Conservation (phyloP, 2,797 vertebrate species). For the Neomorphus geoffroyi region DNA sequence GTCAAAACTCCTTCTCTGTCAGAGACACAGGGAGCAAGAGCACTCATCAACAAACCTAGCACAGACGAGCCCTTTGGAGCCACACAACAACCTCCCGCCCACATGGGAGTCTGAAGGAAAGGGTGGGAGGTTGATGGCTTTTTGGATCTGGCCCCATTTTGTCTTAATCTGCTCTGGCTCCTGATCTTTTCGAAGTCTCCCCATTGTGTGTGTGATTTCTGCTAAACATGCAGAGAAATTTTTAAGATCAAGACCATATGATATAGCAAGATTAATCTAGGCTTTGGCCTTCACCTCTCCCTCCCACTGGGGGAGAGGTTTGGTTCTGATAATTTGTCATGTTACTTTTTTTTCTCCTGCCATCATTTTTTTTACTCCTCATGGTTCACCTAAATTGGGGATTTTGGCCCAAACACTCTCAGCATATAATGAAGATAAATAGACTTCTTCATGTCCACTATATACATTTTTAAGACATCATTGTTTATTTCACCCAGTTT, state of each 20-base stretch:
- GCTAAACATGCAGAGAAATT: constrained; percentile 55
- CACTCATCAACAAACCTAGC: background rate
- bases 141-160: constrained; percentile 61
- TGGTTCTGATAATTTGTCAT: constrained; percentile 70
- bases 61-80: constrained; percentile 30
- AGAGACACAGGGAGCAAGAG: background rate
- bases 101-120: constrained; percentile 66
- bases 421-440: constrained; percentile 63
- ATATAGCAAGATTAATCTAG: constrained; percentile 71
- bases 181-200: constrained; percentile 56
- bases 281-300: constrained; percentile 65
- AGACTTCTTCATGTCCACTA: constrained; percentile 39
- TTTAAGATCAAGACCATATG: constrained; percentile 68
- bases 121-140: constrained; percentile 61
- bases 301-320: constrained; percentile 55
- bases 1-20: background rate
- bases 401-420: constrained; percentile 55
- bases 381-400: constrained; percentile 52
- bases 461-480: constrained; percentile 38
- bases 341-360: constrained; percentile 12
- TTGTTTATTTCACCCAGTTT: constrained; percentile 56
- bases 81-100: constrained; percentile 29
- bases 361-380: constrained; percentile 30
- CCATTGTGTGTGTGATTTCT: constrained; percentile 53
- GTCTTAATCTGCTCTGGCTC: constrained; percentile 59